Base-by-base conservation (phyloP, 2,113 vertebrate species). In the Paraplagusia blochii region DNA sequence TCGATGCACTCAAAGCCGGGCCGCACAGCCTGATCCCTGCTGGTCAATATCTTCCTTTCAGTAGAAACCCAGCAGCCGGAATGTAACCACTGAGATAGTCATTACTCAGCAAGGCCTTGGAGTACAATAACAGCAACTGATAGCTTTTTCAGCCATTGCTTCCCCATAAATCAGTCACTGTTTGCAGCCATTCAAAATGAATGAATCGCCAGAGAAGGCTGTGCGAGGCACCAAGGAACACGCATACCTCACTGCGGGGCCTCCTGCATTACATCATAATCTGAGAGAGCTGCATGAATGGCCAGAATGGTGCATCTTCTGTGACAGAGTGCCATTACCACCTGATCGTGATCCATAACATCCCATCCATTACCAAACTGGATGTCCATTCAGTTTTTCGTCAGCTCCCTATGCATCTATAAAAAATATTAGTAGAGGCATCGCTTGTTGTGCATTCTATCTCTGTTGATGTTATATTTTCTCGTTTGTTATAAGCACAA, bases 111-210 rank as follows among this genome's bases (percentile, higher is more conserved):
- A 50, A 57, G 69, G 48, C 69, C 60, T 74, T 36, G 17, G 77
- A 84, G 75, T 71, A 76, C 69, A 76, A 84, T 83, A 79, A 76
- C 69, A 53, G 68, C 68, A 72, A 75, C 47, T 77, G 74, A 87
- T 76, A 69, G 77, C 59, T 48, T 65, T 69, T 63, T 71, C 76
- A 53, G 75, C 74, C 66, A 64, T 76, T 76, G 63, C 67, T 67
- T 78, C 59, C 60, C 76, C 77, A 80, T 85, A 74, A 84, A 84
- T 83, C 81, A 82, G 59, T 79, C 69, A 76, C 69, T 66, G 61
- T 78, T 84, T 73, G 65, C 11, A 53, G 58, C 71, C 18, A 44
- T 73, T 81, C 63, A 69, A 54, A 76, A 11, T 4, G 10, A 55
- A 72, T 33, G 10, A 55, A 72, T 33, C 47, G 67, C 52, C 47